A percentile compares a stretch with the other conserved stretches of the same genome.
Evolutionary conservation across 2,113 vertebrate species (phyloP).

Genomic region (Heliornis fulica): DNA sequence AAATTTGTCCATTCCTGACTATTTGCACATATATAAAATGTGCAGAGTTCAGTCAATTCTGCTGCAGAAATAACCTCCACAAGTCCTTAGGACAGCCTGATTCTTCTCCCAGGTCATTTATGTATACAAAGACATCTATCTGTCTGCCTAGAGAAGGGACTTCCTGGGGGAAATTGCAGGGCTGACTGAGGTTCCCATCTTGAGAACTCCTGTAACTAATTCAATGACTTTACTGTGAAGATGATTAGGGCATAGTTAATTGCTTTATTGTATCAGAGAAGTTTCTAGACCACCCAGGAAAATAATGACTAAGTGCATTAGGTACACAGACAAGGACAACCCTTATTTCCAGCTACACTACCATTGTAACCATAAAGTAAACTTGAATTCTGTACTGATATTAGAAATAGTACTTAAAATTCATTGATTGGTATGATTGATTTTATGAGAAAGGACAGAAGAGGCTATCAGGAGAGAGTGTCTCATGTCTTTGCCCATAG

Average conservation of each 20-base stretch:
- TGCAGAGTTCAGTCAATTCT: not conserved
- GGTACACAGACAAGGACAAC: not conserved
- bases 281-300: not conserved
- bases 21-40: not conserved
- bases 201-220: not conserved
- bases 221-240: not conserved
- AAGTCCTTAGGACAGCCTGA: not conserved
- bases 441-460: not conserved
- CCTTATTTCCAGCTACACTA: not conserved
- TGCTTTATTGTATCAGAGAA: not conserved
- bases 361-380: fast-evolving
- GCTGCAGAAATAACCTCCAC: not conserved
- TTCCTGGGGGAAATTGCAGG: not conserved
- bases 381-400: not conserved
- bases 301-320: not conserved
- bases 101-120: not conserved
- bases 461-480: not conserved
- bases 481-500: not conserved
- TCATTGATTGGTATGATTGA: no score
- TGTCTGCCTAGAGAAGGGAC: not conserved
- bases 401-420: not conserved
- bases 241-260: not conserved
- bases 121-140: not conserved
- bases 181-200: not conserved
- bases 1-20: not conserved